Evolutionary conservation across 2,888 invertebrate species (phyloP), one percentile per base, ranked within the genome.

Genomic region (Gasteruption jaculator): DNA sequence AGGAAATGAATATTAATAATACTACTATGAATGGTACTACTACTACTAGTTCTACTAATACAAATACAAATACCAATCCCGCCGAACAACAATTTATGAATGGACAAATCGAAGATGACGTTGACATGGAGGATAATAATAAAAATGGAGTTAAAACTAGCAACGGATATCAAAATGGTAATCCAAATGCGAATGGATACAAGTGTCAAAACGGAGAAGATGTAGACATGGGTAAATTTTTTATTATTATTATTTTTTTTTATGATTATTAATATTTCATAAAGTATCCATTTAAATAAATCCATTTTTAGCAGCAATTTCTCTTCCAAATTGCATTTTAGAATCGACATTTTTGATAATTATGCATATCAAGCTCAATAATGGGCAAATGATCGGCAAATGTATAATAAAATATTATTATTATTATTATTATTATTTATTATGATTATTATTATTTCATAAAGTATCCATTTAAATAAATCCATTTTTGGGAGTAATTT

Each of bases 211-310:
- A 85, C 69, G 78, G 83, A 68, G 81, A 82, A 55, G 80, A 81
- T 65, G 81, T 80, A 68, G 82, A 81, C 66, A 79, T 82, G 82
- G 87, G 87, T 87, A 74, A 73, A 78, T 11, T 5, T n/a, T 8
- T 6, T 27, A 8, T 5, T 5, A 27, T 27, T 8, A 11, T 27
- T 8, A 27, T 11, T 32, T 11, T 32, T 32, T 7, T 29, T 29
- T 7, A 29, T 29, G 8, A n/a, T 10, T 29, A 29, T n/a, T 11
- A 29, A 8, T 7, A 11, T 29, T 12, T n/a, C n/a, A n/a, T n/a
- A n/a, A n/a, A n/a, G n/a, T n/a, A n/a, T n/a, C n/a, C n/a, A 5
- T 26, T 18, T n/a, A 7, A 10, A 19, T 10, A 2, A 33, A 33
- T 20, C n/a, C 21, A 19, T 33, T 4, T 7, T 6, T 2, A 10